Percentiles rank a stretch among this genome's conserved stretches.
These are phyloP conservation scores for Temnothorax unifasciatus DNA, from an alignment of 2,888 invertebrate species.

Conservation along the genomic window DNA sequence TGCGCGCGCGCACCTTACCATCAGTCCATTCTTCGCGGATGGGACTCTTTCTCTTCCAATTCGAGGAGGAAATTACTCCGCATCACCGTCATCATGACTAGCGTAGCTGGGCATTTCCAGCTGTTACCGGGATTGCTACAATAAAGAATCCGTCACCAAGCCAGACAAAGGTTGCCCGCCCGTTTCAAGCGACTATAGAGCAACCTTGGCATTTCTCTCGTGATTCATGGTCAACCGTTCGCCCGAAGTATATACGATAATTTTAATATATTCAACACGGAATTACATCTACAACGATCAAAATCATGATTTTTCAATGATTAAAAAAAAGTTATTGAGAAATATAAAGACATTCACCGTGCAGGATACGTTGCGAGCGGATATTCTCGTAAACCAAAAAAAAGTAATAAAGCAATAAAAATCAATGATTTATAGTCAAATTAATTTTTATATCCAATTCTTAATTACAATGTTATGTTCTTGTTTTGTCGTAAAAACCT, in stretches of 20 bases:
- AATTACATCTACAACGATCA: background rate
- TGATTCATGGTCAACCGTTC: background rate
- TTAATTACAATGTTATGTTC: background rate
- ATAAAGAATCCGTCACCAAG: slow-evolving; percentile 15
- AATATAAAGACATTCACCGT: background rate
- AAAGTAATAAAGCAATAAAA: background rate
- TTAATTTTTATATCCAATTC: background rate
- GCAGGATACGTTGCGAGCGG: background rate
- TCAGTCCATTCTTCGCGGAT: background rate
- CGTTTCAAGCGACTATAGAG: background rate
- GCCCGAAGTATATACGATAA: background rate
- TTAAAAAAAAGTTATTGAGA: background rate
- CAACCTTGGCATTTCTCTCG: slow-evolving; percentile 34
- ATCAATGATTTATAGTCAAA: background rate
- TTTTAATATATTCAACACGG: background rate
- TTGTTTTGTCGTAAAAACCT: background rate
- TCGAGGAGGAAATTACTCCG: slow-evolving; percentile 24
- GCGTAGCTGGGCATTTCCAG: slow-evolving; percentile 27
- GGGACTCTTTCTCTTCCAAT: background rate
- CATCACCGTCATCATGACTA: slow-evolving; percentile 34
- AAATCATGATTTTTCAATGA: background rate
- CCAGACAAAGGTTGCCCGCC: background rate
- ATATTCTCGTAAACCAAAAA: background rate
- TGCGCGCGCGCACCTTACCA: background rate
- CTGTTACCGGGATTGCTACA: background rate